phyloP scores from a whole-genome alignment of 2,113 vertebrate species.

The Saccopteryx leptura region DNA sequence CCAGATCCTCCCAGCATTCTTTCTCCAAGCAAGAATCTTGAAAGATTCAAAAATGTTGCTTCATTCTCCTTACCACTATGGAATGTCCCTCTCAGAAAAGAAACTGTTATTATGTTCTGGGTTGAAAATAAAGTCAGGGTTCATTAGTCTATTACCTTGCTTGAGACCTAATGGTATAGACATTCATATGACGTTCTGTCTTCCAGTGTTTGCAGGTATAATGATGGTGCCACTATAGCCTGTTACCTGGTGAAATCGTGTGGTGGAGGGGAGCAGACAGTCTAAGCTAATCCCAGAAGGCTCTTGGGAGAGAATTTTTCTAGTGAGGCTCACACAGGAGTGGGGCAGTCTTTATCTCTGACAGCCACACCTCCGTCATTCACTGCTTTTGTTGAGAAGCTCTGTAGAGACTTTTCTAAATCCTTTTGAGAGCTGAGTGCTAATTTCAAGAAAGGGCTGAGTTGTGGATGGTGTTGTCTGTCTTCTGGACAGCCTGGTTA shows the following conservation, averaged over 20 bases:
- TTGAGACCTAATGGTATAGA: constrained; percentile 33
- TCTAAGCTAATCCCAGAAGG: constrained; percentile 33
- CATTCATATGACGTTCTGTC: neutral
- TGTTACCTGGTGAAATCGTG: neutral
- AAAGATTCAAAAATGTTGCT: constrained; percentile 45
- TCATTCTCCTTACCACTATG: constrained; percentile 20
- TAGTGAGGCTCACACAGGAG: neutral
- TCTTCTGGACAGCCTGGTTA: neutral
- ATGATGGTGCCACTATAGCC: neutral
- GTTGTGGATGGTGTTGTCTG: constrained; percentile 40
- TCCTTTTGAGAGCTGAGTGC: constrained; percentile 5
- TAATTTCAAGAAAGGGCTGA: neutral
- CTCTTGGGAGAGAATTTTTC: constrained; percentile 25
- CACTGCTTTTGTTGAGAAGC: constrained; percentile 7
- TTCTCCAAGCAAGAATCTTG: constrained; percentile 18
- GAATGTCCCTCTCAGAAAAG: neutral
- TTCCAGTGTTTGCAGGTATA: constrained; percentile 29
- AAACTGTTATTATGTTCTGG: constrained; percentile 30
- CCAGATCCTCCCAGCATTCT: constrained; percentile 14
- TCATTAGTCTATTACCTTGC: constrained; percentile 31
- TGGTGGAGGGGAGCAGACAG: neutral
- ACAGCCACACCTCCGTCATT: constrained; percentile 32
- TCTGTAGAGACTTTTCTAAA: constrained; percentile 49
- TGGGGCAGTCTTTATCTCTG: constrained; percentile 25
- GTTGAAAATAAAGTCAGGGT: constrained; percentile 16